These are phyloP conservation scores for Crypturellus undulatus DNA, from an alignment of 2,113 vertebrate species.

Conservation along the genomic window DNA sequence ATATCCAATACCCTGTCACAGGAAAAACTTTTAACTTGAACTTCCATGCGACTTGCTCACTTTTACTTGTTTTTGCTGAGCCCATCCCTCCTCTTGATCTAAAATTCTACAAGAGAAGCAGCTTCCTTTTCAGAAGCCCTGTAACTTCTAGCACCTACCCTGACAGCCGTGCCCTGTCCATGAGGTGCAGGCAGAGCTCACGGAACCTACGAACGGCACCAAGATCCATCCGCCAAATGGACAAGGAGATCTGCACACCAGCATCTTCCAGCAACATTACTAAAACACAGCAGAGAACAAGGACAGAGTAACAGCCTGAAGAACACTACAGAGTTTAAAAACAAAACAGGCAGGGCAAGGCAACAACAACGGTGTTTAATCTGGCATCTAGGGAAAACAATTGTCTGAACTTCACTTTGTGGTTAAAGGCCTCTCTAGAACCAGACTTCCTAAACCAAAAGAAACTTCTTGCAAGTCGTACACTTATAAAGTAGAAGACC, in stretches of 20 bases:
- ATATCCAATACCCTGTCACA: not conserved
- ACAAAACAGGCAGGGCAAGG: not conserved
- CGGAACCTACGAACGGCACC: not conserved
- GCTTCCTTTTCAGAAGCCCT: not conserved
- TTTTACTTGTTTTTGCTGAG: not conserved
- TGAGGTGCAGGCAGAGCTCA: not conserved
- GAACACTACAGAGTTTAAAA: not conserved
- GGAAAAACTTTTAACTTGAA: not conserved
- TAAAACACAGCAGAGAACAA: not conserved
- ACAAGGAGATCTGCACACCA: not conserved
- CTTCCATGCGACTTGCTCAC: not conserved
- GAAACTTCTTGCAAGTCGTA: not conserved
- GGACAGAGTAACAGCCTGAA: not conserved
- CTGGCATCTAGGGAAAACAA: not conserved
- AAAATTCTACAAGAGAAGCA: not conserved
- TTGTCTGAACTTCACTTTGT: not conserved
- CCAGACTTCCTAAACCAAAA: not conserved
- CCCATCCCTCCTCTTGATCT: not conserved
- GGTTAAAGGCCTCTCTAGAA: slow-evolving; percentile 16
- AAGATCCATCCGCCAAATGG: not conserved
- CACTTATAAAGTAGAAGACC: not conserved
- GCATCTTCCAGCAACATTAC: not conserved
- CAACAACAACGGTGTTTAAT: not conserved
- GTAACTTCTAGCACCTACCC: not conserved
- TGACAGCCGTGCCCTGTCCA: not conserved